Evolutionary conservation across 2,888 invertebrate species (phyloP).

Genomic region (Drosophila barbarae): DNA sequence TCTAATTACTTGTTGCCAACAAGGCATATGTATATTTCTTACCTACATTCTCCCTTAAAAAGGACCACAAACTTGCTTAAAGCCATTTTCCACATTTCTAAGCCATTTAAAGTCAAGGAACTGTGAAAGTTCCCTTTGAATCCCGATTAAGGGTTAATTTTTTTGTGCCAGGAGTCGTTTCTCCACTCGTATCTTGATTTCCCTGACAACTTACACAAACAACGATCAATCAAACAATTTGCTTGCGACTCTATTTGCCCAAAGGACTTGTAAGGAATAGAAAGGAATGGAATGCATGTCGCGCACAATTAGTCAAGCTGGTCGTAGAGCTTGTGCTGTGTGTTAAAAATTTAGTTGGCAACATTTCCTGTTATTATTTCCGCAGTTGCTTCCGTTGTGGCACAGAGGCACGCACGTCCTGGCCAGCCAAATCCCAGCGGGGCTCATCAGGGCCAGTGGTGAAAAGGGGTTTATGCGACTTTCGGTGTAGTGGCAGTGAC

Average conservation of each 20-base stretch:
- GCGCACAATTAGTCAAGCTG: conserved; percentile 58
- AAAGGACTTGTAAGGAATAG: conserved; percentile 30
- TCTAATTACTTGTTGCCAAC: background rate
- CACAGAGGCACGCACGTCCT: conserved; percentile 59
- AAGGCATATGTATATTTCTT: background rate
- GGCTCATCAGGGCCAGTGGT: conserved; percentile 2
- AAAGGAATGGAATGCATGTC: conserved; percentile 35
- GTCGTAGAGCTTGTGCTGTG: conserved; percentile 32
- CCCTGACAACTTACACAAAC: conserved; percentile 24
- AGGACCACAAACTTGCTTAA: no score
- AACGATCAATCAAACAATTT: conserved; percentile 38
- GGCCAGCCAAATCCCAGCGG: conserved; percentile 5
- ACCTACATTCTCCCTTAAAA: background rate
- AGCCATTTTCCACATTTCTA: background rate
- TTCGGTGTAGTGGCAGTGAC: conserved; percentile 6
- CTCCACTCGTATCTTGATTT: conserved; percentile 21
- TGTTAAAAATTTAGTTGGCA: conserved; percentile 63
- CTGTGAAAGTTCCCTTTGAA: background rate
- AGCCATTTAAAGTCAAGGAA: background rate
- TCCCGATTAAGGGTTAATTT: background rate
- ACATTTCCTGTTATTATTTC: conserved; percentile 68
- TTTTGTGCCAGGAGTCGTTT: background rate
- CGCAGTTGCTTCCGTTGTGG: conserved; percentile 61
- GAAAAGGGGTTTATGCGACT: background rate
- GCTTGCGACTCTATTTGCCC: conserved; percentile 35